Evolutionary conservation across 1,140 invertebrate species (phyloP).

Genomic region (Drosophila willistoni): DNA sequence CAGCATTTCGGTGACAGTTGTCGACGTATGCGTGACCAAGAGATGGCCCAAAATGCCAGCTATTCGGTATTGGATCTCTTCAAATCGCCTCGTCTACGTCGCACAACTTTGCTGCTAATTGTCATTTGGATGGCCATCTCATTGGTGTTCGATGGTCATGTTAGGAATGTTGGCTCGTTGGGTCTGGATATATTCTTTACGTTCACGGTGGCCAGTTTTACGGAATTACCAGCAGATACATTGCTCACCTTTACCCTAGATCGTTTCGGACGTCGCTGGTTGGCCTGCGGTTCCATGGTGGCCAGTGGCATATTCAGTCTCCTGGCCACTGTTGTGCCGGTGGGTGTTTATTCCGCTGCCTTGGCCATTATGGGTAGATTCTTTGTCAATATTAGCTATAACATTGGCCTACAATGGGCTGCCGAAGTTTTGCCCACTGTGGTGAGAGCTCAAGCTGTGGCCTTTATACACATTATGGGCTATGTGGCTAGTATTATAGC

Average conservation of each 20-base stretch:
- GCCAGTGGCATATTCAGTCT: conserved; percentile 92
- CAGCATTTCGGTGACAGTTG: conserved; percentile 86
- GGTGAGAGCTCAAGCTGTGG: conserved; percentile 92
- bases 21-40: conserved; percentile 85
- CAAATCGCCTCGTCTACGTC: conserved; percentile 88
- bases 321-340: conserved; percentile 88
- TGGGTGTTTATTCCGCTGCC: conserved; percentile 88
- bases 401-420: conserved; percentile 94
- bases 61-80: conserved; percentile 92
- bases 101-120: conserved; percentile 89
- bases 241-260: conserved; percentile 92
- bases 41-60: conserved; percentile 87
- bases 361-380: conserved; percentile 92
- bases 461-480: conserved; percentile 93
- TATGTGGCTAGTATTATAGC: conserved; percentile 92
- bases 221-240: conserved; percentile 89
- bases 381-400: conserved; percentile 93
- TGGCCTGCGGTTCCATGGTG: conserved; percentile 91
- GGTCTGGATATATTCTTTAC: conserved; percentile 92
- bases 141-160: conserved; percentile 93
- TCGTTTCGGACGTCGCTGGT: conserved; percentile 92
- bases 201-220: conserved; percentile 92
- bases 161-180: conserved; percentile 91
- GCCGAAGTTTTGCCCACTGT: conserved; percentile 94
- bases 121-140: conserved; percentile 94